Evolutionary conservation across 1,140 invertebrate genomes (phyloP), one percentile per base, ranked within the genome.

Genomic region (Bicyclus anynana): DNA sequence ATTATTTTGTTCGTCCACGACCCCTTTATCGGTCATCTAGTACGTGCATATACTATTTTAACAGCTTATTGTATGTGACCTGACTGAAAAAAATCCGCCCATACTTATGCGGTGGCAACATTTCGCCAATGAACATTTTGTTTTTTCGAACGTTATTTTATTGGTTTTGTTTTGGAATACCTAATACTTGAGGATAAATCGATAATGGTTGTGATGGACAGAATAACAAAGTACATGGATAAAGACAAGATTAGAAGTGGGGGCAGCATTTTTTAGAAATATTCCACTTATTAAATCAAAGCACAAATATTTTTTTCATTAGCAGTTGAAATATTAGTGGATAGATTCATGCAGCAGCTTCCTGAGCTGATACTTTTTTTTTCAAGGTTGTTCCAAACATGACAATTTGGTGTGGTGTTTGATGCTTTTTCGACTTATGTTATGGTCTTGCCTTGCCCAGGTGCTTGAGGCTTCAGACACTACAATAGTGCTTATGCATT

Each of bases 1-100:
- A 70, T 71, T 73, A 52, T 61, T 59, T 71, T 44, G 40, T 44
- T 18, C 40, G 54, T 51, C 23, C 65, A 61, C 65, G 74, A 71
- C 65, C 74, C 57, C 62, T 63, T 80, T 79, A 84, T 84, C 81
- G 81, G 81, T 82, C 81, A 84, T 84, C 81, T 67, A 59, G 70
- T 69, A 76, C 77, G 68, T 79, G 81, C 69, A 72, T 67, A 69
- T 67, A 81, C 72, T 77, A 79, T 77, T 72, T 73, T 72, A 78
- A 78, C 63, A 66, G 54, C 54, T 58, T 23, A 51, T 42, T 40
- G 37, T 57, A 52, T 65, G 60, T 67, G 60, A 67, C 57, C 20
- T 17, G 61, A 66, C 29, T 60, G n/a, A 37, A 50, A 46, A 59
- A 54, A 49, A 47, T 42, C 13, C 13, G 46, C 17, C n/a, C 17